Conservation (phyloP, 2,888 invertebrate genomes). For the Nomada fabriciana region DNA sequence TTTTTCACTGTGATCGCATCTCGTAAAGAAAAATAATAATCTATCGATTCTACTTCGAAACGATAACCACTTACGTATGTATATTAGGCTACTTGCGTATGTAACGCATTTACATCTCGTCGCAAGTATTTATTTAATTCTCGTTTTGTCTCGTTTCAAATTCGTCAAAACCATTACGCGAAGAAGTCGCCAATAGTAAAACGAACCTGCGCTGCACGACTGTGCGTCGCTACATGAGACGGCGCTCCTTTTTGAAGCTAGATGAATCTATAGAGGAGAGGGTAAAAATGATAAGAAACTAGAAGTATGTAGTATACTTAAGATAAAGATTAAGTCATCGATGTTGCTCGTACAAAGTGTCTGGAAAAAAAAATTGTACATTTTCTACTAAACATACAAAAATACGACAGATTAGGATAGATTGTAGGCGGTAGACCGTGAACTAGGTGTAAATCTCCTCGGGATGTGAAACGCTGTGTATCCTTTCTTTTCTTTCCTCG, state of each 20-base stretch:
- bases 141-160: not conserved
- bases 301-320: conserved; percentile 65
- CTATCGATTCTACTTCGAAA: conserved; percentile 11
- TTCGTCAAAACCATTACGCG: conserved; percentile 25
- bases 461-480: conserved; percentile 38
- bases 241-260: conserved; percentile 15
- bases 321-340: conserved; percentile 79
- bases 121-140: not conserved
- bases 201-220: conserved; percentile 60
- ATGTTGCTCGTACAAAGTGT: conserved; percentile 82
- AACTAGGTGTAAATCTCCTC: conserved; percentile 56
- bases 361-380: conserved; percentile 76
- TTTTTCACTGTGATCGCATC: conserved; percentile 68
- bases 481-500: conserved; percentile 14
- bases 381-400: conserved; percentile 78
- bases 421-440: conserved; percentile 61
- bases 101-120: not conserved
- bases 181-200: conserved; percentile 74
- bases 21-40: conserved; percentile 19
- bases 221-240: conserved; percentile 22
- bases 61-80: conserved; percentile 7
- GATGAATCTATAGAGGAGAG: conserved; percentile 58
- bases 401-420: conserved; percentile 64
- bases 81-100: not conserved
- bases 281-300: conserved; percentile 27